phyloP scores from a whole-genome alignment of 1,140 invertebrate genomes.

The Homalodisca vitripennis region DNA sequence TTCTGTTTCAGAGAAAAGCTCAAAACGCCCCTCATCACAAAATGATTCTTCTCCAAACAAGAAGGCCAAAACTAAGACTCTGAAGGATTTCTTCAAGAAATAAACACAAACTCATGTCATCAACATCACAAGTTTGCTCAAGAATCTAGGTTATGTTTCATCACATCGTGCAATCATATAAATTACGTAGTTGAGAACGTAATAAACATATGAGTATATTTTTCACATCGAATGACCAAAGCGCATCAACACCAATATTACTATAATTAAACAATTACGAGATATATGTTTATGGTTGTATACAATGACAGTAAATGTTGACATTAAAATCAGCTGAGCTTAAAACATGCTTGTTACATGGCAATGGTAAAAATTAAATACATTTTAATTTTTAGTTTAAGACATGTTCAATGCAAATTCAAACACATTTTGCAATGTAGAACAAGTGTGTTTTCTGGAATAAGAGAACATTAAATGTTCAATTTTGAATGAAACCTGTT shows the following conservation, averaged over 20 bases:
- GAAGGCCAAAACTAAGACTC: neutral
- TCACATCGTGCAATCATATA: neutral
- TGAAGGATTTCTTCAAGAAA: slow-evolving; percentile 4
- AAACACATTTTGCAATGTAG: too few relatives aligned
- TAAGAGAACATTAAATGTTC: too few relatives aligned
- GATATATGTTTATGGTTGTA: too few relatives aligned
- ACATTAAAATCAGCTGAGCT: too few relatives aligned
- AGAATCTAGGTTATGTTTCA: neutral
- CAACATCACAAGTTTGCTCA: neutral
- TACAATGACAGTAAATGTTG: too few relatives aligned
- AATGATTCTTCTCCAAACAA: neutral
- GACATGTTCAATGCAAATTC: too few relatives aligned
- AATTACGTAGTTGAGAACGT: neutral
- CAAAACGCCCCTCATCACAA: neutral
- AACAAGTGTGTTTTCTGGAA: too few relatives aligned
- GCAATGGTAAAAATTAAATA: too few relatives aligned
- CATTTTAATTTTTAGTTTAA: too few relatives aligned
- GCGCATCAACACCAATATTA: neutral
- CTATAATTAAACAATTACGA: neutral
- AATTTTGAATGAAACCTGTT: too few relatives aligned
- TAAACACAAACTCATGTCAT: too few relatives aligned
- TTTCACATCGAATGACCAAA: neutral
- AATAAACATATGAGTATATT: neutral
- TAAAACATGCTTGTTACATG: too few relatives aligned
- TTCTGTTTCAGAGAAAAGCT: neutral